These are phyloP conservation scores for Herpailurus yagouaroundi DNA, from an alignment of 2,113 vertebrate species.

Conservation along the genomic window DNA sequence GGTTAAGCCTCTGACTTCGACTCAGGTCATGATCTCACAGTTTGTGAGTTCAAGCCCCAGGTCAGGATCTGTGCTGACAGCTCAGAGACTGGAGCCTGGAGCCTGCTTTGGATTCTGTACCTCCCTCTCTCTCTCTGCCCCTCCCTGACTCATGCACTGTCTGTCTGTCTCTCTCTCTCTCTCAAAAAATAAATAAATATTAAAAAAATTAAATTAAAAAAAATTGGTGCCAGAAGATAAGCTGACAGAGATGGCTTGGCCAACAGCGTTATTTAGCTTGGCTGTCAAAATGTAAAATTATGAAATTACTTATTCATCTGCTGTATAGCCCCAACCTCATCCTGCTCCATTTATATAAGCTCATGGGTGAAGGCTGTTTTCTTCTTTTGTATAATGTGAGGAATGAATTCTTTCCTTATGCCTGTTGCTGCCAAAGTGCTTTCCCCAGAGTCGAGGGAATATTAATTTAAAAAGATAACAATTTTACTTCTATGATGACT, in stretches of 20 bases:
- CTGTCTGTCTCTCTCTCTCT: no score
- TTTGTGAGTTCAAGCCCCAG: no score
- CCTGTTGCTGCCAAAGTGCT: not conserved
- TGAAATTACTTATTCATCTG: constrained; percentile 69
- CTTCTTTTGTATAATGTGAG: not conserved
- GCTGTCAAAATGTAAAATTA: constrained; percentile 75
- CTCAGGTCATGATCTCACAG: no score
- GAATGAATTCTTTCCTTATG: not conserved
- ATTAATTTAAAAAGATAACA: not conserved
- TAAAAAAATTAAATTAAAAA: not conserved
- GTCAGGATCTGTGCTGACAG: no score
- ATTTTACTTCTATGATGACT: not conserved
- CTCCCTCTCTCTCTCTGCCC: no score
- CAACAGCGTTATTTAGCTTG: constrained; percentile 70
- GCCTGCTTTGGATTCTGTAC: no score
- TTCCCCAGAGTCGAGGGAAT: not conserved
- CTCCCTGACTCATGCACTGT: no score
- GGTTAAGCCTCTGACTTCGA: rapidly evolving
- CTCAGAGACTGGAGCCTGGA: no score
- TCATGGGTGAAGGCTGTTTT: not conserved
- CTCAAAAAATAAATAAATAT: no score
- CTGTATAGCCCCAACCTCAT: not conserved
- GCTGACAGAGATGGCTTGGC: constrained; percentile 58
- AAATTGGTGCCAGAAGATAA: constrained; percentile 71
- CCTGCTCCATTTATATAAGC: not conserved